Base-by-base conservation (phyloP, 2,113 vertebrate species). In the Nibea albiflora region DNA sequence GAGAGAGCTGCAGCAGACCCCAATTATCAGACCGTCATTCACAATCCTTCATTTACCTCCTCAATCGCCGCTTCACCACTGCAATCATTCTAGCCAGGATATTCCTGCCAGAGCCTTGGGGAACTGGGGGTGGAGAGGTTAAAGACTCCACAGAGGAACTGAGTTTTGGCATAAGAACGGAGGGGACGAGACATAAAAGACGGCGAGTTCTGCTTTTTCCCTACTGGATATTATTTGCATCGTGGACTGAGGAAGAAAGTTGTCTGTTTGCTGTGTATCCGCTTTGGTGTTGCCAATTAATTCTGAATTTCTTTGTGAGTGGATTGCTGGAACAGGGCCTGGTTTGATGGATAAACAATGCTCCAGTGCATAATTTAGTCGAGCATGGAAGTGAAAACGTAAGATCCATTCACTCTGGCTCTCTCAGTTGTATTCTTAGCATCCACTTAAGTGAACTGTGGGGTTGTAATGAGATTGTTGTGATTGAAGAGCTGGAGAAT, bases 301-400 rank as follows among this genome's bases (percentile, higher is more conserved):
- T 86, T 88, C 69, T 64, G 78, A 79, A 87, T 89, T 88, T 90
- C 87, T 92, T 90, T 92, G 89, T 78, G 86, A 92, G 87, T 79
- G 68, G 78, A 81, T 85, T 79, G 81, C 84, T 93, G 90, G 88
- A 93, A 89, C 85, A 66, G 49, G 69, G 89, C 92, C 89, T 84
- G 88, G 86, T 89, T 92, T 93, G 87, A 92, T 82, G 88, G 90
- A 90, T 92, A 92, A 92, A 94, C 95, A 93, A 93, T 89, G 90
- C 90, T 84, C 86, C 76, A 57, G 87, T 90, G 80, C 89, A 91
- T 91, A 90, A 94, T 93, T 94, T 90, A 90, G 83, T 53, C 50
- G 68, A 79, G 78, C 80, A 76, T 79, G 63, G 73, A 70, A 85
- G 86, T 74, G 75, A 89, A 85, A 90, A 84, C 67, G 85, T 35